A percentile compares a stretch with the other conserved stretches of the same genome.
Conservation (phyloP, 1,140 invertebrate genomes). For the Antheraea mylitta region DNA sequence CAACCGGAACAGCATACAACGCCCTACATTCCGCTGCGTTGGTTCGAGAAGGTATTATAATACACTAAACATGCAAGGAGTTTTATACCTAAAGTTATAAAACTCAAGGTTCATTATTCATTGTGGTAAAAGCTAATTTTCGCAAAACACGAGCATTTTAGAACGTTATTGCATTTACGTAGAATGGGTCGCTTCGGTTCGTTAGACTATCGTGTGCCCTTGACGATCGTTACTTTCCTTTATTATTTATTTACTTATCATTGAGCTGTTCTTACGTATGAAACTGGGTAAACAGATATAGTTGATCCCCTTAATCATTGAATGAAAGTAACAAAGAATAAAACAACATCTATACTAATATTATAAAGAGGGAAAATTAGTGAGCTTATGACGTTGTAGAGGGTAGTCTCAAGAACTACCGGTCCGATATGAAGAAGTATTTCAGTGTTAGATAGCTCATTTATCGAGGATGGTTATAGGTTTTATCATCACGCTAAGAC, state of each 20-base stretch:
- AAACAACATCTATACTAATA: too few relatives aligned
- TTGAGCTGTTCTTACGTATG: not conserved
- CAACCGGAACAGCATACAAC: not conserved
- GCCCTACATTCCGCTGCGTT: not conserved
- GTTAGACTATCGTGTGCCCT: constrained; percentile 1
- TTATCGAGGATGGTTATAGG: too few relatives aligned
- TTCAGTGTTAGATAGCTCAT: too few relatives aligned
- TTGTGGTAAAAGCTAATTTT: not conserved
- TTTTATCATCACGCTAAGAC: too few relatives aligned
- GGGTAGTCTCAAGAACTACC: too few relatives aligned
- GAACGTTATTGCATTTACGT: not conserved
- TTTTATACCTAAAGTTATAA: not conserved
- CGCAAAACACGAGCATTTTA: not conserved
- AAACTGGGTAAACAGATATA: not conserved
- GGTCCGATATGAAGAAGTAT: too few relatives aligned
- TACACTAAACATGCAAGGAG: not conserved
- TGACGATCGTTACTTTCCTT: not conserved
- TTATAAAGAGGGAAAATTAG: too few relatives aligned
- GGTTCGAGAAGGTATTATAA: not conserved
- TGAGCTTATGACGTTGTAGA: too few relatives aligned
- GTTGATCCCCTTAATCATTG: not conserved
- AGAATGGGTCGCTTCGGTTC: not conserved
- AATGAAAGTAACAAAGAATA: not conserved
- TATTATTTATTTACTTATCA: constrained; percentile 1
- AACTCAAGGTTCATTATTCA: not conserved